phyloP scores from a whole-genome alignment of 2,888 invertebrate species.

The Spilarctia lutea region DNA sequence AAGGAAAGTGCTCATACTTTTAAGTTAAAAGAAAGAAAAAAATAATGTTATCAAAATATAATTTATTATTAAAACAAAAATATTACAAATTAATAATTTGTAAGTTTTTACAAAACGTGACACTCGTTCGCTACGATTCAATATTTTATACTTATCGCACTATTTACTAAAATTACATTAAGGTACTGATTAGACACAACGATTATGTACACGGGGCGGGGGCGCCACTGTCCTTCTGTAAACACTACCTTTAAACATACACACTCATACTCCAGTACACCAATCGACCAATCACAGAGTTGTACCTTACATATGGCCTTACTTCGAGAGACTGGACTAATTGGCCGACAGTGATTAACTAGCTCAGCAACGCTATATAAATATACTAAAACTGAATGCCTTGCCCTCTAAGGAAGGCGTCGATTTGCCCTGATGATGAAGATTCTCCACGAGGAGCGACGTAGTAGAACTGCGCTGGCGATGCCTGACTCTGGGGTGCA shows the following conservation, averaged over 20 bases:
- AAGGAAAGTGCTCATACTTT: no score
- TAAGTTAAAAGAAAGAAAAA: slow-evolving; percentile 27
- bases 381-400: slow-evolving; percentile 87
- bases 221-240: slow-evolving; percentile 65
- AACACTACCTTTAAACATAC: slow-evolving; percentile 53
- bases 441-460: slow-evolving; percentile 85
- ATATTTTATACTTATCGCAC: slow-evolving; percentile 67
- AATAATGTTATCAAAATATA: slow-evolving; percentile 75
- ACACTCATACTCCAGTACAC: slow-evolving; percentile 65
- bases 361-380: slow-evolving; percentile 59
- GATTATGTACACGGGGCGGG: slow-evolving; percentile 74
- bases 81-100: slow-evolving; percentile 76
- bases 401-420: slow-evolving; percentile 92
- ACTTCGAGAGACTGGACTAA: slow-evolving; percentile 49
- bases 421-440: slow-evolving; percentile 90
- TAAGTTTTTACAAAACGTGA: slow-evolving; percentile 70
- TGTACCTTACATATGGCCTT: slow-evolving; percentile 70
- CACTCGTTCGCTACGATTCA: slow-evolving; percentile 57
- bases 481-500: slow-evolving; percentile 70
- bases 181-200: slow-evolving; percentile 81
- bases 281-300: slow-evolving; percentile 63
- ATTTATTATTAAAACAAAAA: slow-evolving; percentile 84
- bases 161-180: slow-evolving; percentile 73
- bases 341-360: slow-evolving; percentile 67
- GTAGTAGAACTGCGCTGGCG: slow-evolving; percentile 85